These are phyloP conservation scores for Drosophila sp. DNA, from an alignment of 1,140 invertebrate species.

Conservation along the genomic window DNA sequence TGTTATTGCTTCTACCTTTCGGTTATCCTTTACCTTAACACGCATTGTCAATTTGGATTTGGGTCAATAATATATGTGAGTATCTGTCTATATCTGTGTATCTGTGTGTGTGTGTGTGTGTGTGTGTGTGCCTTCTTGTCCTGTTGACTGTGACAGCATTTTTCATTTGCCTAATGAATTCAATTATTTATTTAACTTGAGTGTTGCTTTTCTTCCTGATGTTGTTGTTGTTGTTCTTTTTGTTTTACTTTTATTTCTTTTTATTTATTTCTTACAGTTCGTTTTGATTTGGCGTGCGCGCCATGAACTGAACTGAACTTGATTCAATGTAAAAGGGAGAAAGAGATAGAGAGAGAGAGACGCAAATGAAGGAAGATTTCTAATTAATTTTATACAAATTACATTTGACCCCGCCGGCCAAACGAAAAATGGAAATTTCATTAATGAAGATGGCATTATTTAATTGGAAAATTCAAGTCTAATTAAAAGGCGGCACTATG, in stretches of 20 bases:
- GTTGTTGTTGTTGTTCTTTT: conserved; percentile 1
- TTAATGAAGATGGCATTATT: conserved; percentile 73
- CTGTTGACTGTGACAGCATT: conserved; percentile 63
- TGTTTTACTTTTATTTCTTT: conserved; percentile 2
- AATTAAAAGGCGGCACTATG: conserved; percentile 60
- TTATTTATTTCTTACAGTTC: conserved; percentile 42
- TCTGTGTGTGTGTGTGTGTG: conserved; percentile 21
- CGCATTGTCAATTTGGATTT: conserved; percentile 62
- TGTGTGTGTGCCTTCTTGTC: conserved; percentile 19
- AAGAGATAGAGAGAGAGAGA: neutral
- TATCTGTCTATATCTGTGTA: conserved; percentile 7
- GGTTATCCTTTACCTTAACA: conserved; percentile 50
- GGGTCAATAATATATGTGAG: conserved; percentile 67
- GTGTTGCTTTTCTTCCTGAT: conserved; percentile 20
- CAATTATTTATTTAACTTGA: conserved; percentile 81
- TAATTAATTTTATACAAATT: conserved; percentile 79
- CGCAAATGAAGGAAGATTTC: conserved; percentile 38
- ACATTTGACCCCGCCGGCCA: conserved; percentile 36
- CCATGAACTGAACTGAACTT: conserved; percentile 45
- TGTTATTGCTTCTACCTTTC: conserved; percentile 41
- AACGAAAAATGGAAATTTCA: conserved; percentile 75
- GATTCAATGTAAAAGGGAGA: conserved; percentile 14
- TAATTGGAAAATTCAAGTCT: conserved; percentile 73
- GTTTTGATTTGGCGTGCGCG: conserved; percentile 72
- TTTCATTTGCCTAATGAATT: conserved; percentile 83